Evolutionary conservation across 2,113 vertebrate species (phyloP).

Genomic region (Tympanuchus pallidicinctus): DNA sequence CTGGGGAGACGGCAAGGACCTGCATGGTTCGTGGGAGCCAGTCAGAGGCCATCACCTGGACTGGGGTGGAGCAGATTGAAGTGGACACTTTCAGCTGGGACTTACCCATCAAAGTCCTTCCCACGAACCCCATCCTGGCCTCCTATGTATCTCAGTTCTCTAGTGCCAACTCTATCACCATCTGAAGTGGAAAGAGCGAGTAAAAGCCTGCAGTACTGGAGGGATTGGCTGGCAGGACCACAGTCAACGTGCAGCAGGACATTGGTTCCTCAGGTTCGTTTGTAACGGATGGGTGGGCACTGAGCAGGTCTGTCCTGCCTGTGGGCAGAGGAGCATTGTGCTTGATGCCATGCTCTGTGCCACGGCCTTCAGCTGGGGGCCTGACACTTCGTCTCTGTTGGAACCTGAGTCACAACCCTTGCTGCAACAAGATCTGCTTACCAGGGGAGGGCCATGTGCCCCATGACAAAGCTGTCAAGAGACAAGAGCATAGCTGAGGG

Average conservation of each 20-base stretch:
- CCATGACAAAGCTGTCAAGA: neutral
- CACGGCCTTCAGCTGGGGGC: neutral
- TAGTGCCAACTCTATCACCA: conserved; percentile 90
- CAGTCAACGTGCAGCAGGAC: neutral
- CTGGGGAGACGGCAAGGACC: conserved; percentile 82
- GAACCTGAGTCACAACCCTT: neutral
- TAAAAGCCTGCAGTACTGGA: rapidly evolving
- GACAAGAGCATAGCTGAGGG: neutral
- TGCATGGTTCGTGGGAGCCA: conserved; percentile 87
- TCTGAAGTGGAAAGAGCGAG: conserved; percentile 74
- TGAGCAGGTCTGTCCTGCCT: rapidly evolving
- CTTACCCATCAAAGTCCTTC: conserved; percentile 94
- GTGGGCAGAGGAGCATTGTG: rapidly evolving
- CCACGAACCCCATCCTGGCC: conserved; percentile 92
- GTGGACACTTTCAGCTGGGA: conserved; percentile 99
- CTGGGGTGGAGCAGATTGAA: conserved; percentile 89
- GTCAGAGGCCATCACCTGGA: conserved; percentile 88
- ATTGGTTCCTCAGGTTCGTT: neutral
- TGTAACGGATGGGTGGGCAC: neutral
- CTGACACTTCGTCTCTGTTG: neutral
- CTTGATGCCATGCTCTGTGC: neutral
- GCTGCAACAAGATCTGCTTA: neutral
- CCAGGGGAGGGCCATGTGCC: rapidly evolving
- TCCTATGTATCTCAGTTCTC: conserved; percentile 92
- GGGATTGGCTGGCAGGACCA: neutral